Evolutionary conservation across 2,888 invertebrate species (phyloP).

Genomic region (Drepanosiphum platanoidis): DNA sequence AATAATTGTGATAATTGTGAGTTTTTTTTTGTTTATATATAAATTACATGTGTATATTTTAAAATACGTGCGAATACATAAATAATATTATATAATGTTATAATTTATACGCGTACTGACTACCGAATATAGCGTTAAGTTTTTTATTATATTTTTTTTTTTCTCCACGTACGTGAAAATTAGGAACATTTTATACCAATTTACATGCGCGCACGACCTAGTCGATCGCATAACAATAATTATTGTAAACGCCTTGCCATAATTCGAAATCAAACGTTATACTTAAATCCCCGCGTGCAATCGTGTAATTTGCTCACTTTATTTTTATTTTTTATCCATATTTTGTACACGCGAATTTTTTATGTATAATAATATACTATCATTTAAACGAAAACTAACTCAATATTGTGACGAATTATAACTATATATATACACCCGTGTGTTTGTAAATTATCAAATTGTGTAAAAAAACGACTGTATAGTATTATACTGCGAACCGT

Average conservation of each 20-base stretch:
- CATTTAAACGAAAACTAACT: constrained; percentile 30
- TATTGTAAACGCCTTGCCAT: constrained; percentile 35
- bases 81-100: neutral
- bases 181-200: neutral
- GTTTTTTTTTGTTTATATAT: too few species aligned
- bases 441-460: constrained; percentile 11
- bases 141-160: neutral
- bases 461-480: constrained; percentile 36
- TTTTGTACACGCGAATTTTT: neutral
- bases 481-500: constrained; percentile 40
- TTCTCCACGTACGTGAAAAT: neutral
- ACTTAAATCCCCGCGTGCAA: neutral
- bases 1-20: constrained; percentile 50
- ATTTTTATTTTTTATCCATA: neutral
- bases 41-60: neutral
- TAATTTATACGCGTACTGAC: constrained; percentile 14
- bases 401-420: constrained; percentile 13
- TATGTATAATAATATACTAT: constrained; percentile 2
- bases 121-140: neutral
- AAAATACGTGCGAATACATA: neutral
- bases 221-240: neutral
- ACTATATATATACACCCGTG: constrained; percentile 13
- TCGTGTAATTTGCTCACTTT: constrained; percentile 35
- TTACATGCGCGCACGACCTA: neutral
- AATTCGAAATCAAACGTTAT: constrained; percentile 37